Conservation (phyloP, 2,113 vertebrate genomes). For the Actenoides hombroni region DNA sequence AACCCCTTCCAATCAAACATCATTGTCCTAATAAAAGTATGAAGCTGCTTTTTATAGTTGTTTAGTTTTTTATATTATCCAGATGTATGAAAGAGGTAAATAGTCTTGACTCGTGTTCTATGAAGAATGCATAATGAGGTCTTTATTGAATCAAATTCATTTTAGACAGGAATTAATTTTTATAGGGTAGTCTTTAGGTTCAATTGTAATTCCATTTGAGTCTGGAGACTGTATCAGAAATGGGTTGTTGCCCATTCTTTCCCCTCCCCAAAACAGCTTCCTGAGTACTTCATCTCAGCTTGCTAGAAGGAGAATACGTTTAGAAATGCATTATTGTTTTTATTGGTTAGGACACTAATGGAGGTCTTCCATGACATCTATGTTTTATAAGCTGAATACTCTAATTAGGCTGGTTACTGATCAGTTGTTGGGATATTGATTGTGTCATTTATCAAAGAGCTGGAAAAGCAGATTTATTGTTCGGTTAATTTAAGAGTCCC, state of each 20-base stretch:
- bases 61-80: constrained; percentile 62
- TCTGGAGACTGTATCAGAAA: constrained; percentile 71
- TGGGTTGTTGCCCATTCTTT: constrained; percentile 65
- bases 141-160: constrained; percentile 78
- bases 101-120: constrained; percentile 67
- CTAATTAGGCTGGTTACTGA: constrained; percentile 79
- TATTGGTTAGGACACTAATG: constrained; percentile 84
- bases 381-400: constrained; percentile 81
- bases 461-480: constrained; percentile 51
- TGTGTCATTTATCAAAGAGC: constrained; percentile 79
- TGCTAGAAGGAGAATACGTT: constrained; percentile 61
- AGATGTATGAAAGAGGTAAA: constrained; percentile 73
- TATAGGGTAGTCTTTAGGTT: constrained; percentile 73
- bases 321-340: constrained; percentile 81
- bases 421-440: constrained; percentile 82
- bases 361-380: constrained; percentile 74
- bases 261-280: constrained; percentile 52
- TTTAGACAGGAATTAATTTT: constrained; percentile 79
- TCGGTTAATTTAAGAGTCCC: constrained; percentile 66
- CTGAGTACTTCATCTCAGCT: constrained; percentile 46
- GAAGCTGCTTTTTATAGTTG: constrained; percentile 65
- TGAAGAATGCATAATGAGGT: constrained; percentile 73
- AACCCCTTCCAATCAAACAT: background rate
- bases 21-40: constrained; percentile 45
- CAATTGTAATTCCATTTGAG: constrained; percentile 81